Percentiles rank a stretch among this genome's conserved stretches.
phyloP scores from a whole-genome alignment of 1,140 invertebrate genomes.

The Cotesia chilonis region DNA sequence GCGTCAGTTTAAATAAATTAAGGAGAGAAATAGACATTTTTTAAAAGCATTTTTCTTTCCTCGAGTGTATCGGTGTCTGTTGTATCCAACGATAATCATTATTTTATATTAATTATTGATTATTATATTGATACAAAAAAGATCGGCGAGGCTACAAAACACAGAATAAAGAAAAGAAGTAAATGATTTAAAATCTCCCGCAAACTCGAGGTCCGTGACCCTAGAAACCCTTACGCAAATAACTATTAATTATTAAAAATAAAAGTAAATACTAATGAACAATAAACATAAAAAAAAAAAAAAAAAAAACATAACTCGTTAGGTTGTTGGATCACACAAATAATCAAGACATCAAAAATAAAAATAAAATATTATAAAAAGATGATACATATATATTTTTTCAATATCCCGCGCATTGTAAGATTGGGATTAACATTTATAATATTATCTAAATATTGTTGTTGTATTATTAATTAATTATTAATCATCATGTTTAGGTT shows the following conservation, averaged over 20 bases:
- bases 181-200: slow-evolving; percentile 18
- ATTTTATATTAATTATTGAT: no score
- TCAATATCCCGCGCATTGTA: slow-evolving; percentile 28
- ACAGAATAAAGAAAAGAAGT: slow-evolving; percentile 4
- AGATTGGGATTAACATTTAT: slow-evolving; percentile 17
- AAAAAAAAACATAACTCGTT: slow-evolving; percentile 1
- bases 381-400: slow-evolving; percentile 37
- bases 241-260: no score
- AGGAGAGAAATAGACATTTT: not conserved
- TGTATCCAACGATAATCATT: no score
- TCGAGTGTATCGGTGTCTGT: no score
- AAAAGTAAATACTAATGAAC: not conserved
- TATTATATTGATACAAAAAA: no score
- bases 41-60: no score
- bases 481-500: no score
- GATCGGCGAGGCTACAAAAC: no score
- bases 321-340: slow-evolving; percentile 5
- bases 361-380: slow-evolving; percentile 16
- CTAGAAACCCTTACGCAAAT: not conserved
- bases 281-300: not conserved
- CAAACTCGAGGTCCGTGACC: slow-evolving; percentile 7
- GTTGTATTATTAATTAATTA: no score
- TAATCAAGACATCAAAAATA: slow-evolving; percentile 9
- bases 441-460: no score
- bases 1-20: not conserved